phyloP scores from a whole-genome alignment of 1,140 invertebrate genomes.

The Helicoverpa zea region DNA sequence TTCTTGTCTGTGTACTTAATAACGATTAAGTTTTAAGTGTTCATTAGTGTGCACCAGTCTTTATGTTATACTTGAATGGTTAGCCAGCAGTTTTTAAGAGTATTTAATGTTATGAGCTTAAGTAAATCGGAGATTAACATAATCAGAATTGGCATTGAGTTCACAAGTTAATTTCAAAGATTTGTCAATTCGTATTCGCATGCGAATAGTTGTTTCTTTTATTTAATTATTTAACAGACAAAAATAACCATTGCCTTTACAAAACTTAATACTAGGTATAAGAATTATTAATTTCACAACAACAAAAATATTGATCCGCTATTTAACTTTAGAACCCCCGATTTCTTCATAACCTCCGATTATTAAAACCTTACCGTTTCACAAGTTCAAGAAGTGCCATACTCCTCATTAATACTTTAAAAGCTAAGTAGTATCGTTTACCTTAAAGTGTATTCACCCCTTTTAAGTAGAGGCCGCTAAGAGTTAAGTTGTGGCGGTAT shows the following conservation, averaged over 20 bases:
- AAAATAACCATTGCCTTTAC: not conserved
- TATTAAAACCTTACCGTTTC: conserved; percentile 12
- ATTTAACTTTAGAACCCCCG: no score
- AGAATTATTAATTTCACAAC: no score
- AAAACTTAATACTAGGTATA: no score
- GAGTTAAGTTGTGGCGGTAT: conserved; percentile 70
- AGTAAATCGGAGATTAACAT: conserved; percentile 9
- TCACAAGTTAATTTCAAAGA: not conserved
- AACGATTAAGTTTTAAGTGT: conserved; percentile 48
- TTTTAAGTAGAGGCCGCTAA: conserved; percentile 79
- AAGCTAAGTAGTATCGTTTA: conserved; percentile 66
- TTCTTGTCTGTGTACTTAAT: conserved; percentile 39
- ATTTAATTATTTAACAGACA: not conserved
- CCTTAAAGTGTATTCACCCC: conserved; percentile 79
- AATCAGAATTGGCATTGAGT: not conserved
- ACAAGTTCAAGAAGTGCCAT: conserved; percentile 63
- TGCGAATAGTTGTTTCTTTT: not conserved
- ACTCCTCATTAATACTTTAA: conserved; percentile 71
- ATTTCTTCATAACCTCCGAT: not conserved
- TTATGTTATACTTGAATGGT: conserved; percentile 31
- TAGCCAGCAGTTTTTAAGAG: not conserved
- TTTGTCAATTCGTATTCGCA: not conserved
- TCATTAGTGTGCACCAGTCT: conserved; percentile 42
- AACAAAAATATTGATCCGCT: no score
- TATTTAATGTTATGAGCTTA: not conserved